Conservation (phyloP, 2,888 invertebrate genomes). For the Meta bourneti region DNA sequence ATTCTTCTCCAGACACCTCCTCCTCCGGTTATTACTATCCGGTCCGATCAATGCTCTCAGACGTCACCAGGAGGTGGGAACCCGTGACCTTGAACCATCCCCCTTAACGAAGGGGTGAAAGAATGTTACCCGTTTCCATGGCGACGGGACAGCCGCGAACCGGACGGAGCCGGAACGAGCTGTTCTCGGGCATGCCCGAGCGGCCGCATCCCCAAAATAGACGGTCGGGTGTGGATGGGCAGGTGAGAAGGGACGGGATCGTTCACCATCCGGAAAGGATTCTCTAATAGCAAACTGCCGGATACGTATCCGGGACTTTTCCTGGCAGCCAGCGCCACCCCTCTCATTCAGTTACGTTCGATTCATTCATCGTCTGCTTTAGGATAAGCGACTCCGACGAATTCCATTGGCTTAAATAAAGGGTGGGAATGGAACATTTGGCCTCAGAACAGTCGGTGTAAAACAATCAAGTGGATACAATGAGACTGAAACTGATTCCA, state of each 20-base stretch:
- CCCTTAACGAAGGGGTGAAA: neutral
- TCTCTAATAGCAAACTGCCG: neutral
- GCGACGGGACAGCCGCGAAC: conserved; percentile 31
- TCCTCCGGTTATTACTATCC: neutral
- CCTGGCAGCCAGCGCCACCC: neutral
- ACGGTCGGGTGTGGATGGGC: neutral
- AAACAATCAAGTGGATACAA: too few relatives aligned
- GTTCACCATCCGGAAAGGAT: neutral
- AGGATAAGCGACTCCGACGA: neutral
- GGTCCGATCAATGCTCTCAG: conserved; percentile 46
- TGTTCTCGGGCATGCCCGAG: neutral
- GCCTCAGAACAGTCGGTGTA: too few relatives aligned
- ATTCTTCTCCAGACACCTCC: conserved; percentile 11
- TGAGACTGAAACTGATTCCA: too few relatives aligned
- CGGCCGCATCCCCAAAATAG: conserved; percentile 6
- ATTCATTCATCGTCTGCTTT: neutral
- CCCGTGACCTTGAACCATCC: conserved; percentile 43
- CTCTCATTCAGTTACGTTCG: neutral
- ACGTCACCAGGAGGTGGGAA: conserved; percentile 7
- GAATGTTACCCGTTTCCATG: conserved; percentile 49
- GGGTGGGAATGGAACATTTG: too few relatives aligned
- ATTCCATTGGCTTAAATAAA: too few relatives aligned
- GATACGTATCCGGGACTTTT: conserved; percentile 3
- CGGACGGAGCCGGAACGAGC: conserved; percentile 40
- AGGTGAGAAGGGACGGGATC: conserved; percentile 7